Evolutionary conservation across 2,888 invertebrate genomes (phyloP).

Genomic region (Drosophila meridionalis): DNA sequence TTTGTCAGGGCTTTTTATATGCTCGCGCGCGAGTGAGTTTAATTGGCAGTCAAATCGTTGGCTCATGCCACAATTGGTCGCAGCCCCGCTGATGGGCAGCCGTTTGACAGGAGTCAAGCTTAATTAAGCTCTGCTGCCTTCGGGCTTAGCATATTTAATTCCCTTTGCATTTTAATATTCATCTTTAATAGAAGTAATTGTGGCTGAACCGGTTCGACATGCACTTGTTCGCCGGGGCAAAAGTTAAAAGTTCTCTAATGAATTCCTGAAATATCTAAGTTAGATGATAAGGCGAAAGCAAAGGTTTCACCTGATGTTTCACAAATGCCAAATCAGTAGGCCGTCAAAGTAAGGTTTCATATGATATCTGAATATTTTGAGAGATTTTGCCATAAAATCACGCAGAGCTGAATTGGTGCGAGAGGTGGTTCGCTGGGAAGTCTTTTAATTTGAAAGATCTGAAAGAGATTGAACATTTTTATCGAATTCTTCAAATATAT

Average conservation of each 20-base stretch:
- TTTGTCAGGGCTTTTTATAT: conserved; percentile 60
- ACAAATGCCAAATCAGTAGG: background rate
- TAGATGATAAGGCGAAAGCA: background rate
- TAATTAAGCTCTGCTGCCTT: conserved; percentile 24
- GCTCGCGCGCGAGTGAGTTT: conserved; percentile 48
- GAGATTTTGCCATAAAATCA: too few relatives aligned
- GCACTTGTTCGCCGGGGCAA: background rate
- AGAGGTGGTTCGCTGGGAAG: background rate
- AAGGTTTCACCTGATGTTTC: background rate
- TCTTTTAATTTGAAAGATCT: background rate
- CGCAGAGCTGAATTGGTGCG: background rate
- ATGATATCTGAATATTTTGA: too few relatives aligned
- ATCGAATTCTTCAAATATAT: too few relatives aligned
- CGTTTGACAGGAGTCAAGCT: conserved; percentile 26
- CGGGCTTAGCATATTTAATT: conserved; percentile 12
- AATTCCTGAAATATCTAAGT: background rate
- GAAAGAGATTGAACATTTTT: too few relatives aligned
- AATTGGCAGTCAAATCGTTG: conserved; percentile 61
- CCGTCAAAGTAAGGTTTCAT: too few relatives aligned
- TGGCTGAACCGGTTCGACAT: conserved; percentile 6
- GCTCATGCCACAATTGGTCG: conserved; percentile 38
- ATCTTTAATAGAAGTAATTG: background rate
- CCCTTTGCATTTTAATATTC: conserved; percentile 2
- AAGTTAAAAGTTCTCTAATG: background rate
- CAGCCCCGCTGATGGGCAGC: conserved; percentile 32